Percentiles rank a stretch among this genome's conserved stretches.
phyloP scores from a whole-genome alignment of 2,797 vertebrate species.

The Tangara arthus region DNA sequence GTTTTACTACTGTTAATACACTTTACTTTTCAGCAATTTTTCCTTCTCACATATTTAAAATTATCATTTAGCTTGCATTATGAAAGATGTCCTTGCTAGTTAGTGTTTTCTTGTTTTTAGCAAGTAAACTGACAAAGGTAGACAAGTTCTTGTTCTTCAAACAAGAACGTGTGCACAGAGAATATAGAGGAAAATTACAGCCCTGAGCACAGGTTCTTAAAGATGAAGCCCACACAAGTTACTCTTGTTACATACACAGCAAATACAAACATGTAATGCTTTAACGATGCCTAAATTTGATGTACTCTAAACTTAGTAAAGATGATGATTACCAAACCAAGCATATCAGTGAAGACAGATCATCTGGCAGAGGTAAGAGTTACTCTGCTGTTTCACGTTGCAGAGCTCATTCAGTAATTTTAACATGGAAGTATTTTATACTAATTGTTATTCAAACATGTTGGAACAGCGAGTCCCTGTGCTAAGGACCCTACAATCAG shows the following conservation, averaged over 20 bases:
- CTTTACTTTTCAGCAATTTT: neutral
- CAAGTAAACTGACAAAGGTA: neutral
- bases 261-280: neutral
- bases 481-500: neutral
- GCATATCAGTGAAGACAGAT: neutral
- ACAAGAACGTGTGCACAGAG: fast-evolving
- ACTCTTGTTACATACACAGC: neutral
- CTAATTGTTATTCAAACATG: neutral
- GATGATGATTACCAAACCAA: neutral
- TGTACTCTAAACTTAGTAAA: neutral
- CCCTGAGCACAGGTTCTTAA: neutral
- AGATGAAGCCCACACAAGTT: neutral
- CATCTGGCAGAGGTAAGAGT: neutral
- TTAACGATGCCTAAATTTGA: neutral
- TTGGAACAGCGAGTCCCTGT: neutral
- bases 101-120: neutral
- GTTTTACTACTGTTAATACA: neutral
- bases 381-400: neutral
- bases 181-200: neutral
- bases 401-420: neutral
- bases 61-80: neutral
- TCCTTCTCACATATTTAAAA: neutral
- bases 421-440: neutral
- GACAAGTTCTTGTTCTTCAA: neutral
- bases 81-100: neutral